Base-by-base conservation (phyloP, 1,140 invertebrate species). In the Theocolax elegans region DNA sequence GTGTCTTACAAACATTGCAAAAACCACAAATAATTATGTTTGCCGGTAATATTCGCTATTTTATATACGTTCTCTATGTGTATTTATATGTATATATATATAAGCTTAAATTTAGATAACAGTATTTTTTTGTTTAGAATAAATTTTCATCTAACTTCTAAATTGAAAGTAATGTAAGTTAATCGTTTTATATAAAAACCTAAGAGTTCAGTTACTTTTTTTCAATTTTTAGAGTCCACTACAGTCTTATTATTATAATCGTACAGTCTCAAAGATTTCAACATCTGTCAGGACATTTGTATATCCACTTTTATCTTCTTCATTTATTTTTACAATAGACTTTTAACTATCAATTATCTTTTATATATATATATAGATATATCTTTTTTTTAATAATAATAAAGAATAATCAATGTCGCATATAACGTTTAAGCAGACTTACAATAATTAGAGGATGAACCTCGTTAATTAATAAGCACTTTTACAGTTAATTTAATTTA, bases 401-500 rank as follows among this genome's bases (percentile, higher is more conserved):
- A 46, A 54, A 9, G 29, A 62, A 69, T 27, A 23, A 62, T 1
- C 63, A 31, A 21, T 19, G 3, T 68, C 59, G 49, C 54, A 51
- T 17, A 63, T 62, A 53, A 62, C 63, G 54, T 62, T n/a, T 63
- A 51, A 62, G 38, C 44, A 46, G 10, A 17, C 19, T 69, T 63
- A 54, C 49, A 69, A 53, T 54, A 29, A 69, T 31, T 40, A 27
- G 21, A 27, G n/a, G n/a, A 15, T 42, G 17, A 68, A 35, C 35
- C 23, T 54, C 4, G 17, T 31, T 44, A 46, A 63, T 44, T 54
- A 54, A 69, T 62, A 51, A 68, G 54, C 31, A 68, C 21, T 23
- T 19, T 63, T 69, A 69, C 67, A 69, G 38, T 44, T 62, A 31
- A 69, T 62, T 62, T 49, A 62, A 21, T 13, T 31, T 62, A 60